phyloP scores from a whole-genome alignment of 2,888 invertebrate species.

The Clepsis dumicolana region DNA sequence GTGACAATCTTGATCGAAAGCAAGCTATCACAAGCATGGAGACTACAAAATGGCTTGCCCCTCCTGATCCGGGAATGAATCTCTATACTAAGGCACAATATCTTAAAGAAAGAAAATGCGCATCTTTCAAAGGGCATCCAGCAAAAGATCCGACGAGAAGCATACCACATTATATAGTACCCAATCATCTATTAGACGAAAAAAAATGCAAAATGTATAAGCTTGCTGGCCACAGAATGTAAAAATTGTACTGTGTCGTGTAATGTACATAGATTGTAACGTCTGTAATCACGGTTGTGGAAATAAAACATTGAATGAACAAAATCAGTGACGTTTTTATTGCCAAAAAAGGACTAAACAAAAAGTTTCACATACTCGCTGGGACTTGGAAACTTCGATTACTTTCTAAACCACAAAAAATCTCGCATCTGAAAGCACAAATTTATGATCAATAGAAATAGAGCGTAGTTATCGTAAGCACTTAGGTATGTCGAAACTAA shows the following conservation, averaged over 20 bases:
- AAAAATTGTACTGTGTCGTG: conserved; percentile 5
- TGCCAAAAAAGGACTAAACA: background rate
- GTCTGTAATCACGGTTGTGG: background rate
- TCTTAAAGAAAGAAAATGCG: conserved; percentile 46
- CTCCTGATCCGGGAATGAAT: conserved; percentile 49
- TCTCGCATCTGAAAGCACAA: conserved; percentile 55
- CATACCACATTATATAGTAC: conserved; percentile 50
- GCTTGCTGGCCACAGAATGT: conserved; percentile 71
- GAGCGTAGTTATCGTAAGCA: background rate
- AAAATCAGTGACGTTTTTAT: conserved; percentile 3
- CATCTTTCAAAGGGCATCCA: conserved; percentile 1
- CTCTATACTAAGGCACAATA: conserved; percentile 44
- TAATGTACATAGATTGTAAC: conserved; percentile 14
- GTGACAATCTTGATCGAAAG: conserved; percentile 62
- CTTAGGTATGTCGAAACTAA: no score
- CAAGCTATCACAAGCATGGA: conserved; percentile 62
- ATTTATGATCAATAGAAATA: conserved; percentile 1
- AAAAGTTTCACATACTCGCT: conserved; percentile 2
- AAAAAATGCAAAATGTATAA: conserved; percentile 76
- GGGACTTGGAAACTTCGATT: conserved; percentile 27
- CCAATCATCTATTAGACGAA: conserved; percentile 61
- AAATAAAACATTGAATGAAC: conserved; percentile 21
- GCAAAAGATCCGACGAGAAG: conserved; percentile 45
- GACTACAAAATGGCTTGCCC: conserved; percentile 55
- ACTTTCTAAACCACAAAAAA: conserved; percentile 50